Base-by-base conservation (phyloP, 1,140 invertebrate genomes). In the Drosophila sucinea region DNA sequence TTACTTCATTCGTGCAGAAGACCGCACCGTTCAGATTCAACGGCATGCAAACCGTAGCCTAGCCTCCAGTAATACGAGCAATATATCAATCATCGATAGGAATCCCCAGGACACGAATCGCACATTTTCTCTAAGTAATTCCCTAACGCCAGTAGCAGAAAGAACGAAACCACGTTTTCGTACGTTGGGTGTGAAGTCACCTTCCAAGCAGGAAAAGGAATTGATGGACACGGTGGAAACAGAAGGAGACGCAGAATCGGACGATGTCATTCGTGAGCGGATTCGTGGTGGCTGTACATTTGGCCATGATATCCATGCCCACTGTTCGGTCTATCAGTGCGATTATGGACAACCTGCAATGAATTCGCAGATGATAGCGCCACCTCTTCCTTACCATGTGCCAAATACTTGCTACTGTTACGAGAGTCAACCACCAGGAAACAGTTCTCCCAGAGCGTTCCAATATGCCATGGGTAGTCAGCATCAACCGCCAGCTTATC, bases 281-380 rank as follows among this genome's bases (percentile, higher is more conserved):
- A 17, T 29, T 62, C 7, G 38, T 27, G 73, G 73, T 8, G 73
- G 73, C 10, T 72, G 73, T 17, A 32, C 8, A 7, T 67, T 27
- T 35, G 60, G 30, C 3, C 23, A 55, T 10, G 0, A 7, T 2
- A 1, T 17, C 27, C 58, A 17, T 38, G 3, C 8, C 5, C 4
- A 29, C 1, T 5, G 7, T 10, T 54, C 73, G n/a, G 51, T 67
- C 4, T 76, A 76, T 40, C 58, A 76, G 10, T 27, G 5, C 5
- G 73, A 76, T 40, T 76, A 55, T n/a, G 10, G 4, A 30, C 57
- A 29, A 38, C 3, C 27, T 23, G 60, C 7, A 41, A 6, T 17
- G 11, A 11, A 1, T n/a, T 23, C 23, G 1, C 4, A 25, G n/a
- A 5, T 51, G 3, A 11, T 17, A 23, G 4, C 33, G 2, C n/a